These are phyloP conservation scores for Pygoscelis antarcticus DNA, from an alignment of 2,113 vertebrate species.

Conservation along the genomic window DNA sequence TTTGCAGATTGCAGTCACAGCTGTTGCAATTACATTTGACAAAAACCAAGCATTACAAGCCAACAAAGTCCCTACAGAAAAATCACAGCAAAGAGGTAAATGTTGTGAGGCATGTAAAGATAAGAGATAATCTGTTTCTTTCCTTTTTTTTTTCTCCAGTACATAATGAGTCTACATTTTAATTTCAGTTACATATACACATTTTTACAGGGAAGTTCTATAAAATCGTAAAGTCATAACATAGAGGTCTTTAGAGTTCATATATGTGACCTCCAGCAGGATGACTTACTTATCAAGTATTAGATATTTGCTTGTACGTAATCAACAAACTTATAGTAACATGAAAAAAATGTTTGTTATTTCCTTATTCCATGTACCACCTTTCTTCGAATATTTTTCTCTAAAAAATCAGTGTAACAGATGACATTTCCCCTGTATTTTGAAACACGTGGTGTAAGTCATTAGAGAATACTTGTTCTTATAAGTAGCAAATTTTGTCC, in stretches of 20 bases:
- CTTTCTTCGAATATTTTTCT: background rate
- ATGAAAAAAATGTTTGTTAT: background rate
- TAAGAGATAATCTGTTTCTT: background rate
- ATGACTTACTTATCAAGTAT: background rate
- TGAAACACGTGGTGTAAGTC: background rate
- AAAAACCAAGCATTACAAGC: conserved; percentile 88
- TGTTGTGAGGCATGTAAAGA: background rate
- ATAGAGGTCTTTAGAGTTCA: background rate
- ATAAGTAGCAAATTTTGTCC: background rate
- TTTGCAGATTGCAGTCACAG: conserved; percentile 92
- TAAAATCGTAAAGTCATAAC: background rate
- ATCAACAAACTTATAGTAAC: background rate
- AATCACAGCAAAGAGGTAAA: conserved; percentile 86
- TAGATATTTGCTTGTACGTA: background rate
- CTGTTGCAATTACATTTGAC: conserved; percentile 95
- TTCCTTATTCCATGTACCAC: background rate
- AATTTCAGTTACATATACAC: background rate
- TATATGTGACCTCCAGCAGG: background rate
- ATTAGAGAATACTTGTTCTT: background rate
- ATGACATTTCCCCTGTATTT: background rate
- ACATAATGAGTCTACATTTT: background rate
- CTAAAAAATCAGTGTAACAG: background rate
- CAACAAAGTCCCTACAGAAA: conserved; percentile 76
- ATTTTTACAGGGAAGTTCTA: background rate
- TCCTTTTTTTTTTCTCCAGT: background rate